Base-by-base conservation (phyloP, 2,888 invertebrate genomes). In the Chironomus tentans region DNA sequence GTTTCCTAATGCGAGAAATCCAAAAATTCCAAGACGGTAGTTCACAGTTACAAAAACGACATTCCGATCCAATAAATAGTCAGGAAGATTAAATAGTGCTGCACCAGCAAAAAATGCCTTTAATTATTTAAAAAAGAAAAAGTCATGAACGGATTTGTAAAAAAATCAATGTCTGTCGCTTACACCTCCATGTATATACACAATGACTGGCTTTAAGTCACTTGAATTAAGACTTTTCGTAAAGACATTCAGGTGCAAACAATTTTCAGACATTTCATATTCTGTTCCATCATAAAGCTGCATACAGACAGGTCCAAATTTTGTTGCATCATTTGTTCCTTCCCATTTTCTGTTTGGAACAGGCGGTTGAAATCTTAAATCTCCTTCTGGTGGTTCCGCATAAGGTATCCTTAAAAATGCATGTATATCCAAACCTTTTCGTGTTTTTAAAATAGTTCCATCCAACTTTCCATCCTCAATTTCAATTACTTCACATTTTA, bases 231-330 rank as follows among this genome's bases (percentile, higher is more conserved):
- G 24, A 15, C 78, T 79, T 15, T 76, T 79, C 0, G 80, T 87
- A 78, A 88, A 90, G 0, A 91, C 87, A 78, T 91, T 91, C 71
- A 91, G 80, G 18, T 86, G 84, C 1, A 91, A 84, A 79, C 91
- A 91, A 80, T 91, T 89, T 79, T 91, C 91, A 38, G 87, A n/a
- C n/a, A n/a, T n/a, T n/a, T n/a, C n/a, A 86, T 71, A 86, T 82
- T 18, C 81, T n/a, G n/a, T n/a, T n/a, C 1, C 69, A 80, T 2
- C 0, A 2, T 18, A 65, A 10, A 10, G 2, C 69, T 82, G 81
- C 0, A 81, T 80, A 65, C 86, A 85, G 1, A 82, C 77, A 7
- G 83, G 80, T 18, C 84, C 84, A 78, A 85, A 85, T 28, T 80
- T 75, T 0, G 84, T 82, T 1, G 84, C 86, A 76, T 85, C 81